These are phyloP conservation scores for Antheraea mylitta DNA, from an alignment of 1,140 invertebrate genomes.

Conservation along the genomic window DNA sequence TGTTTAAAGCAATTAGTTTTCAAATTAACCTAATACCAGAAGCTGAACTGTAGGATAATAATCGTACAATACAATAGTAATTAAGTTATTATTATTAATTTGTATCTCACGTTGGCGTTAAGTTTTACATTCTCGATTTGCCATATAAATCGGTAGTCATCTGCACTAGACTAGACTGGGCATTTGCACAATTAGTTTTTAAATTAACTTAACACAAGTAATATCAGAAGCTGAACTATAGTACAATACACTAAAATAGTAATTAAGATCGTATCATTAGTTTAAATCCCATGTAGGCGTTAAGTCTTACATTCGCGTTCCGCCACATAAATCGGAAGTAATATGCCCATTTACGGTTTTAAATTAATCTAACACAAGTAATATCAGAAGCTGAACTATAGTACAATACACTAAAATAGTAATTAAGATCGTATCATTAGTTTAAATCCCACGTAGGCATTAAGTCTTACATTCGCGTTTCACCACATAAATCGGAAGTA, in stretches of 20 bases:
- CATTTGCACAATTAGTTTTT: too few relatives aligned
- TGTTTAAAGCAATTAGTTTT: too few relatives aligned
- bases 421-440: slow-evolving; percentile 12
- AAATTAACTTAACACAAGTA: neutral
- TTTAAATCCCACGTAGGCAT: slow-evolving; percentile 15
- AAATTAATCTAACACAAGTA: neutral
- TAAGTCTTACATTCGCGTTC: slow-evolving; percentile 28
- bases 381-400: neutral
- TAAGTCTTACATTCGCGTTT: slow-evolving; percentile 28
- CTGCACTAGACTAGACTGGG: too few relatives aligned
- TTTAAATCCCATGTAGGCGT: slow-evolving; percentile 15
- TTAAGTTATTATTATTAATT: slow-evolving; percentile 16
- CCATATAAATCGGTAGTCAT: slow-evolving; percentile 19
- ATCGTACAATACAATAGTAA: slow-evolving; percentile 1
- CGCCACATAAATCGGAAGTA: slow-evolving; percentile 14
- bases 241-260: neutral
- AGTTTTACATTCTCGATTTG: slow-evolving; percentile 28
- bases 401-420: neutral
- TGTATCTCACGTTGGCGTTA: slow-evolving; percentile 24
- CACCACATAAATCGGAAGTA: slow-evolving; percentile 13
- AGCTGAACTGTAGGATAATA: neutral
- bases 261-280: slow-evolving; percentile 12
- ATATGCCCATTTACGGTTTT: too few relatives aligned
- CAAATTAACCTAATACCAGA: neutral
- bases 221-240: neutral